Conservation (phyloP, 2,797 vertebrate genomes). For the Gymnothorax javanicus region DNA sequence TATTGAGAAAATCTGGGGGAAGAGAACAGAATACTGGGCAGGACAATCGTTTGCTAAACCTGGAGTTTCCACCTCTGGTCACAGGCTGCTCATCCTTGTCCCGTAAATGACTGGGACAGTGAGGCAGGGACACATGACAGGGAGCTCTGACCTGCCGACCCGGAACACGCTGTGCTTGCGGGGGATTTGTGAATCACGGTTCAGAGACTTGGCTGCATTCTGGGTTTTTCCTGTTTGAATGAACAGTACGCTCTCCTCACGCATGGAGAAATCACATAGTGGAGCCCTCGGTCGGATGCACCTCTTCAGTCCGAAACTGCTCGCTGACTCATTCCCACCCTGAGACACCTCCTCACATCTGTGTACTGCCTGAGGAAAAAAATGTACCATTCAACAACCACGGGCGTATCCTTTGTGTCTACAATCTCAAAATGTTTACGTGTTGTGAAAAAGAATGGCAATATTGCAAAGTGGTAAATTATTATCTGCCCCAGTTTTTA, state of each 20-base stretch:
- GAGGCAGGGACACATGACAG: not conserved
- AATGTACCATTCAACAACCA: too few species aligned
- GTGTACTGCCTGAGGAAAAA: not conserved
- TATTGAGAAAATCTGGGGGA: too few species aligned
- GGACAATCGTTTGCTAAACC: too few species aligned
- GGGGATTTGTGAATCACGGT: not conserved
- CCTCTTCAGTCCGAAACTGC: not conserved
- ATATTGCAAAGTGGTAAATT: too few species aligned
- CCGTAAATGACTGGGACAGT: not conserved
- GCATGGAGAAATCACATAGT: slow-evolving; percentile 20
- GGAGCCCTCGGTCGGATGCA: not conserved
- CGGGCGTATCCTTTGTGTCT: too few species aligned
- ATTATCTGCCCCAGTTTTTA: too few species aligned
- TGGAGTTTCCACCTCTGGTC: too few species aligned
- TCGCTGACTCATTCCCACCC: not conserved
- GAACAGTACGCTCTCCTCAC: not conserved
- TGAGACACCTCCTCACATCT: not conserved
- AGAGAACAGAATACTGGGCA: too few species aligned
- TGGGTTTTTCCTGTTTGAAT: not conserved
- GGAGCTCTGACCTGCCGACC: not conserved
- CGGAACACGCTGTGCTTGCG: not conserved
- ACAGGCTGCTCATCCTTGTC: not conserved
- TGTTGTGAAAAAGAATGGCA: too few species aligned
- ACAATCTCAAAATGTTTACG: too few species aligned
- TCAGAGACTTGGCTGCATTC: not conserved